A percentile compares a stretch with the other conserved stretches of the same genome.
phyloP scores from a whole-genome alignment of 2,113 vertebrate species.

The Trachemys scripta region DNA sequence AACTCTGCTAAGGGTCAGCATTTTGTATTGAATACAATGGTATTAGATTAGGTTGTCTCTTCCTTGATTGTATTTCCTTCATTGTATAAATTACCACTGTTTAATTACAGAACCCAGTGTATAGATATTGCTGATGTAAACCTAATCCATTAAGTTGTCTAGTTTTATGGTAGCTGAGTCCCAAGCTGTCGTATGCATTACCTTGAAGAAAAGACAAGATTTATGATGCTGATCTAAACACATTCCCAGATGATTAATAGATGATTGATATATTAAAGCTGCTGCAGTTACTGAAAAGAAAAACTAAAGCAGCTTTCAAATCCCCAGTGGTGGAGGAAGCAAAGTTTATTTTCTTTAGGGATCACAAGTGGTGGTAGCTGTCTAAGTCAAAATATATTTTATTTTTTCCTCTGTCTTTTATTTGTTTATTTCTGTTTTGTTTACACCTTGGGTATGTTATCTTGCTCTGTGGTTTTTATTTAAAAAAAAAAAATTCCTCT shows the following conservation, averaged over 20 bases:
- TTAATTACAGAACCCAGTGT: slow-evolving; percentile 29
- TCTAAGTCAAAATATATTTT: neutral
- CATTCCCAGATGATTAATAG: slow-evolving; percentile 16
- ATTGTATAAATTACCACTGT: slow-evolving; percentile 41
- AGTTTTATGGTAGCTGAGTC: slow-evolving; percentile 13
- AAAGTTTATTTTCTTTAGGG: neutral
- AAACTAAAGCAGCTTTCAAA: slow-evolving; percentile 27
- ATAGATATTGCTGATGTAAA: slow-evolving; percentile 22
- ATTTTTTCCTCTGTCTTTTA: no score
- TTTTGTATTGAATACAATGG: neutral
- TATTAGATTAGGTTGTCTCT: neutral
- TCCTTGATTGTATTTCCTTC: neutral
- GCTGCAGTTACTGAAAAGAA: neutral
- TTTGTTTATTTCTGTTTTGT: neutral
- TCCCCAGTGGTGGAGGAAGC: neutral
- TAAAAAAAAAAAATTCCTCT: neutral
- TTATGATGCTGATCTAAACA: neutral
- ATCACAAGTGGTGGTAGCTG: neutral
- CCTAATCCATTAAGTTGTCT: neutral
- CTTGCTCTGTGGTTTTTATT: neutral
- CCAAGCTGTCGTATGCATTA: neutral
- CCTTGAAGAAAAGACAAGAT: neutral
- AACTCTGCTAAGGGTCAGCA: slow-evolving; percentile 42
- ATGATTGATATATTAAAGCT: neutral
- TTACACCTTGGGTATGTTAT: neutral